Conservation (phyloP, 2,797 vertebrate genomes). For the Chlorospingus semifuscus region DNA sequence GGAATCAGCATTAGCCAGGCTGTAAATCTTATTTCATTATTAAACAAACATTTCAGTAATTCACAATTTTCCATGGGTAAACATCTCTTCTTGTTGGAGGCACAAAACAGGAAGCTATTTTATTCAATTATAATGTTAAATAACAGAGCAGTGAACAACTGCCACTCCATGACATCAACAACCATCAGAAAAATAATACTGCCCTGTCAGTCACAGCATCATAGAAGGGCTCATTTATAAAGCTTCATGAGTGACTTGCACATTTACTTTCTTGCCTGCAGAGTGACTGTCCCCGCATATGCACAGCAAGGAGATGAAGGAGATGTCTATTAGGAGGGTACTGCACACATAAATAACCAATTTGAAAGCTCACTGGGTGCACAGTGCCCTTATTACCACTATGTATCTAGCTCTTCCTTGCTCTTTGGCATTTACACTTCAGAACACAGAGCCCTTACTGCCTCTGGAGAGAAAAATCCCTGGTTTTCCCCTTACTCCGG, state of each 20-base stretch:
- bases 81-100: neutral
- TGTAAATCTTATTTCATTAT: neutral
- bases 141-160: slow-evolving; percentile 6
- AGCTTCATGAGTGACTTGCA: neutral
- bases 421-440: slow-evolving; percentile 12
- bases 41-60: neutral
- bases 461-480: neutral
- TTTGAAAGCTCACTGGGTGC: neutral
- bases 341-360: neutral
- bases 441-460: neutral
- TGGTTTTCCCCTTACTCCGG: neutral
- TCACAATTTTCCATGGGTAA: neutral
- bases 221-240: neutral
- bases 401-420: neutral
- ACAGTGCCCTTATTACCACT: neutral
- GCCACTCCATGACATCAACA: neutral
- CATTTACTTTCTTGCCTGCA: neutral
- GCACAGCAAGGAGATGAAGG: neutral
- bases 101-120: neutral
- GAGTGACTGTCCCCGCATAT: neutral
- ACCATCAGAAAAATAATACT: neutral
- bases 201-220: neutral
- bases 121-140: neutral
- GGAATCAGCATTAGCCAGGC: neutral
- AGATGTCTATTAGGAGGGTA: neutral